Evolutionary conservation across 2,797 vertebrate genomes (phyloP).

Genomic region (Onychomys torridus): DNA sequence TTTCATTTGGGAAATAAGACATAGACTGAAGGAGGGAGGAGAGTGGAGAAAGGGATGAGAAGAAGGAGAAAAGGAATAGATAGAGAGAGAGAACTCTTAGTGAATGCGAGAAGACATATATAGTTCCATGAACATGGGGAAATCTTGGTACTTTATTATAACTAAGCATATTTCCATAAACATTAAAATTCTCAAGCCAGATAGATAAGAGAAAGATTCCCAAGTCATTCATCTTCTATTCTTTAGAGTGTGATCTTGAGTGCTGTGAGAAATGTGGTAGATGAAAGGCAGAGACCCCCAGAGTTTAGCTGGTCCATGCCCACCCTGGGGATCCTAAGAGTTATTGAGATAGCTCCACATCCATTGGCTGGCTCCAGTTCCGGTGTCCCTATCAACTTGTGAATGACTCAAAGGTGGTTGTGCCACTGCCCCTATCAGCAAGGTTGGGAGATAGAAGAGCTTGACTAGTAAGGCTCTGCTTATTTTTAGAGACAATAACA

Average conservation of each 20-base stretch:
- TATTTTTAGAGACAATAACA: neutral
- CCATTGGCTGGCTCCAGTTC: neutral
- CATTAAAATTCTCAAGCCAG: constrained; percentile 31
- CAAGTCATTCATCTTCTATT: constrained; percentile 26
- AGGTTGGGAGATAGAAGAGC: neutral
- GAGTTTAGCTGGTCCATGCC: neutral
- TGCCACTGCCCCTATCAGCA: neutral
- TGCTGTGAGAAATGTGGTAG: neutral
- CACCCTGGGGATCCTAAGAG: neutral
- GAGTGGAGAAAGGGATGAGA: neutral
- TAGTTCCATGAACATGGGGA: neutral
- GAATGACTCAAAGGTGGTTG: neutral
- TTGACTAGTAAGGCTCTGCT: neutral
- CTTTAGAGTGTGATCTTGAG: neutral
- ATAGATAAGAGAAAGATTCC: neutral
- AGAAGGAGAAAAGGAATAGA: neutral
- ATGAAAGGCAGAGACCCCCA: neutral
- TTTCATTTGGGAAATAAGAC: neutral
- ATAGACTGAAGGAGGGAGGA: neutral
- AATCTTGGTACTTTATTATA: neutral
- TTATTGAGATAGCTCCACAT: neutral
- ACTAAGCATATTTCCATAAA: neutral
- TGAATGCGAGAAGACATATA: neutral
- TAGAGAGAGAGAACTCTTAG: neutral
- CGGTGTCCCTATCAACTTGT: neutral